Evolutionary conservation across 2,113 vertebrate species (phyloP).

Genomic region (Oryzias javanicus): DNA sequence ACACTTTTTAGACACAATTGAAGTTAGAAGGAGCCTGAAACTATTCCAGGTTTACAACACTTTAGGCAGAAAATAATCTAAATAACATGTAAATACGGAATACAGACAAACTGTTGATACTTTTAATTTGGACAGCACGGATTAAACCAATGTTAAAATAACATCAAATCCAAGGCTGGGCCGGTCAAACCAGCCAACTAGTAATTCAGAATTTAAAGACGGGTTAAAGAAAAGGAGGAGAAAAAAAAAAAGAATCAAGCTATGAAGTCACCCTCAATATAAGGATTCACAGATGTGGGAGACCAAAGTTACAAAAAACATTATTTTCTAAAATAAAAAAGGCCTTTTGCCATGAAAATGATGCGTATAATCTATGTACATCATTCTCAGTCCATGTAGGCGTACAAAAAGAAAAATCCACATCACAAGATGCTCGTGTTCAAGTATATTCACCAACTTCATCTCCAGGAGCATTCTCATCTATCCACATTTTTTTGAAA

Average conservation of each 20-base stretch:
- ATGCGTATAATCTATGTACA: slow-evolving; percentile 74
- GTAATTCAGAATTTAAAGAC: slow-evolving; percentile 56
- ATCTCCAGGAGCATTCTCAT: slow-evolving; percentile 69
- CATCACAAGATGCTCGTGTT: slow-evolving; percentile 78
- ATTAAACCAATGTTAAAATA: slow-evolving; percentile 79
- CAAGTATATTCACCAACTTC: slow-evolving; percentile 79
- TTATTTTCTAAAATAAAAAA: slow-evolving; percentile 69
- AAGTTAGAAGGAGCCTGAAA: too few species aligned
- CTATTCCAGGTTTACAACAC: too few species aligned
- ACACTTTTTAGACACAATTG: too few species aligned
- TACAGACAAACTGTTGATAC: slow-evolving; percentile 55
- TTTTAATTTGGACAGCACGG: slow-evolving; percentile 81
- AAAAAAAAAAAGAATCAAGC: slow-evolving; percentile 48
- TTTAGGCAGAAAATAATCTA: neutral
- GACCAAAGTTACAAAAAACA: slow-evolving; percentile 75
- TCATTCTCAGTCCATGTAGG: slow-evolving; percentile 73
- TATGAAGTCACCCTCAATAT: slow-evolving; percentile 70
- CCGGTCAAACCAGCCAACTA: slow-evolving; percentile 67
- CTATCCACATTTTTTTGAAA: slow-evolving; percentile 67
- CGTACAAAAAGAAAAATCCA: slow-evolving; percentile 75
- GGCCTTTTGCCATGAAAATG: slow-evolving; percentile 73
- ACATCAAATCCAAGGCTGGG: slow-evolving; percentile 72
- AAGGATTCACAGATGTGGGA: slow-evolving; percentile 74
- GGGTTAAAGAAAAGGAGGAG: slow-evolving; percentile 42
- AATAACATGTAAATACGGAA: slow-evolving; percentile 26